Evolutionary conservation across 2,797 vertebrate genomes (phyloP).

Genomic region (Poecilia wingei): DNA sequence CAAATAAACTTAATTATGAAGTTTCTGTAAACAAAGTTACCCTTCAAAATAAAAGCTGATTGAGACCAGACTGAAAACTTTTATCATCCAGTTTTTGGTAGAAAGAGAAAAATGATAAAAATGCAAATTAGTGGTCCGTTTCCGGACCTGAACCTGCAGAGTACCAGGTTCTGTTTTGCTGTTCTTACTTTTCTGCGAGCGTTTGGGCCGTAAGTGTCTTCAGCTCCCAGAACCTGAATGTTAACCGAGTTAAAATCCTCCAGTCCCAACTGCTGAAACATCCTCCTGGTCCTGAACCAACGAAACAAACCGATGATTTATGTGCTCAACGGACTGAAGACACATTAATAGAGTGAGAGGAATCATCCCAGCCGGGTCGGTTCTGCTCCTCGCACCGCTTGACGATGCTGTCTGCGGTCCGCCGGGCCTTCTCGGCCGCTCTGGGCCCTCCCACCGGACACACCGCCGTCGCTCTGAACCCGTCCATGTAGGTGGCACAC

Average conservation of each 20-base stretch:
- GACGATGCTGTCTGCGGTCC: slow-evolving; percentile 84
- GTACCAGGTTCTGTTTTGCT: neutral
- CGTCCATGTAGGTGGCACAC: slow-evolving; percentile 87
- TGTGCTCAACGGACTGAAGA: neutral
- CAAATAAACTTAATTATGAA: too few species aligned
- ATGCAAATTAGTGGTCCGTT: neutral
- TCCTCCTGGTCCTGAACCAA: slow-evolving; percentile 77
- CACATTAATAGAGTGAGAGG: neutral
- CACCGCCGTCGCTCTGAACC: slow-evolving; percentile 87
- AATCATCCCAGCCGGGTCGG: neutral
- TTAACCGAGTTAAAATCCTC: slow-evolving; percentile 87
- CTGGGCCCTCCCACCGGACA: slow-evolving; percentile 85
- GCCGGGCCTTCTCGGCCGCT: slow-evolving; percentile 82
- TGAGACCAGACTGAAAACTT: too few species aligned
- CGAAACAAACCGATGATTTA: neutral
- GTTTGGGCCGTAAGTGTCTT: slow-evolving; percentile 86
- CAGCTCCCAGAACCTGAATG: slow-evolving; percentile 86
- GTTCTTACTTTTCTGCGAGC: slow-evolving; percentile 75
- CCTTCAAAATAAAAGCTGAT: too few species aligned
- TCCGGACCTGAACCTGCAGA: neutral
- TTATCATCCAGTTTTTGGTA: too few species aligned
- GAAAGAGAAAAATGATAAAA: too few species aligned
- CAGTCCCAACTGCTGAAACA: slow-evolving; percentile 84
- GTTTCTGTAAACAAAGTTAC: too few species aligned
- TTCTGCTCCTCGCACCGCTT: slow-evolving; percentile 67